A percentile compares a stretch with the other conserved stretches of the same genome.
Evolutionary conservation across 2,888 invertebrate genomes (phyloP).

Genomic region (Epinotia demarniana): DNA sequence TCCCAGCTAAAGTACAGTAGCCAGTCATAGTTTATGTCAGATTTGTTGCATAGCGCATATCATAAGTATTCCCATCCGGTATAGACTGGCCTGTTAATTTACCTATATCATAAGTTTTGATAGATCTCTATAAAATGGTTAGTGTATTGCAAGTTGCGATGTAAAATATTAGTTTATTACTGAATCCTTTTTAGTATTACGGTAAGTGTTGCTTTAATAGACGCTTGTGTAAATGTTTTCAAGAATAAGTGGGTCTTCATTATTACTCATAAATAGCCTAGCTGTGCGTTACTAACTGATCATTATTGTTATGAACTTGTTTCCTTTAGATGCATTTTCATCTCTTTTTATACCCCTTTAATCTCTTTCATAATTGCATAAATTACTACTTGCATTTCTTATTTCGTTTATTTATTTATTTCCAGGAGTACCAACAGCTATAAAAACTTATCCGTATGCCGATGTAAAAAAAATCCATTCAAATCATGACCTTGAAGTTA

Average conservation of each 20-base stretch:
- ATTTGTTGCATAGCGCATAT: slow-evolving; percentile 55
- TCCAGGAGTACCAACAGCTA: no score
- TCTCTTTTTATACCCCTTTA: no score
- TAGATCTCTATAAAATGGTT: slow-evolving; percentile 60
- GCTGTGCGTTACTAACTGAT: no score
- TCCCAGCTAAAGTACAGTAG: slow-evolving; percentile 56
- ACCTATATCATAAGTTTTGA: slow-evolving; percentile 51
- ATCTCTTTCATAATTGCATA: no score
- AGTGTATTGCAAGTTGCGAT: slow-evolving; percentile 68
- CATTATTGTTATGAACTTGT: no score
- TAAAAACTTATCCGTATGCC: no score
- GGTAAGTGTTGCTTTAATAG: slow-evolving; percentile 24
- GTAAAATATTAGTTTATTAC: slow-evolving; percentile 72
- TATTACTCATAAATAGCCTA: background rate
- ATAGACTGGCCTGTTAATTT: slow-evolving; percentile 54
- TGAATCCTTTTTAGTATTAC: slow-evolving; percentile 63
- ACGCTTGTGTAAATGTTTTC: background rate
- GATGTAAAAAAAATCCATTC: no score
- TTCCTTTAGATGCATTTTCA: no score
- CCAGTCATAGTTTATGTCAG: slow-evolving; percentile 57
- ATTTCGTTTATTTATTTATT: no score
- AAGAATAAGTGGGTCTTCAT: background rate
- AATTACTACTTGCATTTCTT: no score
- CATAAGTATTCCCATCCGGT: slow-evolving; percentile 57
- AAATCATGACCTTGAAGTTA: no score